phyloP scores from a whole-genome alignment of 2,113 vertebrate species.

The Cinclus mexicanus region DNA sequence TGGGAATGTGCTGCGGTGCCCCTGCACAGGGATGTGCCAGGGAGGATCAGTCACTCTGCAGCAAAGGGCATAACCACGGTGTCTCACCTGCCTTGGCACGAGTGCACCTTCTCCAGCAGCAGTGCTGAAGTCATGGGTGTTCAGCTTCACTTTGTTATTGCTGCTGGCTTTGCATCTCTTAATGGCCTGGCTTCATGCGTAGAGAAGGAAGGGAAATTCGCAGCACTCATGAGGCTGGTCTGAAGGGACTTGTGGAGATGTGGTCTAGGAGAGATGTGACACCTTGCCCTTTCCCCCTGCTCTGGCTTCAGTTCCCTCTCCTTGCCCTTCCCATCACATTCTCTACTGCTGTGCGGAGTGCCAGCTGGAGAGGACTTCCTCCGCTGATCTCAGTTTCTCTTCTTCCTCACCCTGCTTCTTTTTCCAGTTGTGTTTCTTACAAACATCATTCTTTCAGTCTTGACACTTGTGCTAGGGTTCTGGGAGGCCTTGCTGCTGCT shows the following conservation, averaged over 20 bases:
- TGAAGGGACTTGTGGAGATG: not conserved
- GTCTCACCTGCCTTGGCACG: not conserved
- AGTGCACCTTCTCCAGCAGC: not conserved
- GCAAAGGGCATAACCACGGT: fast-evolving
- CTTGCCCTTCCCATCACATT: not conserved
- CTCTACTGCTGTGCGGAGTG: not conserved
- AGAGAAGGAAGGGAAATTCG: not conserved
- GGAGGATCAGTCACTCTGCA: not conserved
- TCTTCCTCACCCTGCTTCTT: not conserved
- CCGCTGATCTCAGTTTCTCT: not conserved
- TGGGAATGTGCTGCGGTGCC: not conserved
- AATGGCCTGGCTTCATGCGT: not conserved
- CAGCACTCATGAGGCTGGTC: fast-evolving
- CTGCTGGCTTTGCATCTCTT: not conserved
- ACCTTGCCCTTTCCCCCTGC: not conserved
- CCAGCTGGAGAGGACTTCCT: not conserved
- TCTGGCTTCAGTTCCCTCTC: not conserved
- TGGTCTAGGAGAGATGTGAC: not conserved
- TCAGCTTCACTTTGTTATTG: not conserved
- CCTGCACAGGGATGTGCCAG: fast-evolving
- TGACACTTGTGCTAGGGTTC: not conserved
- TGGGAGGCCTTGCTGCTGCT: not conserved
- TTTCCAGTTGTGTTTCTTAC: not conserved
- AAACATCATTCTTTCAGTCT: not conserved
- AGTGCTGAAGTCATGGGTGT: not conserved